Evolutionary conservation across 2,113 vertebrate genomes (phyloP), one percentile per base, ranked within the genome.

Genomic region (Rattus norvegicus): DNA sequence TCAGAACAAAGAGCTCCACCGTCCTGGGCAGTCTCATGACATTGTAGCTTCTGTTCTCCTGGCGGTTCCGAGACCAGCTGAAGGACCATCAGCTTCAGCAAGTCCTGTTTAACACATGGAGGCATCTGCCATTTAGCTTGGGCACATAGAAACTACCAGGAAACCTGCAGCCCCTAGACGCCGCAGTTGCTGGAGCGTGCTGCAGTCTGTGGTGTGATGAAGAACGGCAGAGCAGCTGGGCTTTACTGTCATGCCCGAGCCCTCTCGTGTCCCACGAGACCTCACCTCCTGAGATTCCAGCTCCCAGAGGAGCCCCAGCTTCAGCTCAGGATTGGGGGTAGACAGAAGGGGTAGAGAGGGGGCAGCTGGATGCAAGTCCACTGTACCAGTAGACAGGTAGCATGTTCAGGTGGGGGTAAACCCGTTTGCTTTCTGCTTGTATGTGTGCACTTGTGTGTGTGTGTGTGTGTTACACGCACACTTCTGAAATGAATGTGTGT

Each of bases 141-240:
- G 65, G 90, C 24, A 47, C 0, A 0, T 19, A 7, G 10, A 36
- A 56, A 49, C 43, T 81, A 17, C 7, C 20, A 12, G 10, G 33
- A 28, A 61, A 14, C 2, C 36, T 0, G 52, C 5, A 63, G 61
- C 85, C 49, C 0, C 73, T 43, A 5, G 56, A 28, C n/a, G 59
- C 5, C 1, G 12, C 28, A 19, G 39, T n/a, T 3, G 13, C 67
- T 4, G 3, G 0, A 7, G 0, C 10, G 30, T 4, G 61, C n/a
- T 47, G 33, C 47, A 6, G 20, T 7, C 43, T 4, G 0, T 0
- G 7, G 43, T 22, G 2, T 2, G 12, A 11, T 56, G 52, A 83
- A 47, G 83, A 73, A 4, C 1, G 24, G 36, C 70, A 61, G 65
- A 17, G 54, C 52, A 70, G 11, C 85, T 16, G 52, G 69, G 19